Evolutionary conservation across 2,113 vertebrate species (phyloP).

Genomic region (Hipposideros armiger): DNA sequence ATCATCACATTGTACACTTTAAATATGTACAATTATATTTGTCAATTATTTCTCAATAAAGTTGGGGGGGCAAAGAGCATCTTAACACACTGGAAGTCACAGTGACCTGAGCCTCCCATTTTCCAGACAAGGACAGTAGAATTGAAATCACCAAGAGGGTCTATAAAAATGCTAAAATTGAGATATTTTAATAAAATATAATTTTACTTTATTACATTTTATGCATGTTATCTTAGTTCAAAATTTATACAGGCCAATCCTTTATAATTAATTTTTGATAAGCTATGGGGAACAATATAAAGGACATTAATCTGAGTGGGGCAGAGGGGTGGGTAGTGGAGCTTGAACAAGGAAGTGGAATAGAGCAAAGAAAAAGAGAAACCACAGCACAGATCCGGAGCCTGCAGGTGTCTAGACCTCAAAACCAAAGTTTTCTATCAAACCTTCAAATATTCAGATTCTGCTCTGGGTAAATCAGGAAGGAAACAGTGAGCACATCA

Average conservation of each 20-base stretch:
- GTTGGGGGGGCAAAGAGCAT: neutral
- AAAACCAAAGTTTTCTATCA: neutral
- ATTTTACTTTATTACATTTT: conserved; percentile 40
- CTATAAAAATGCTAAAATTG: neutral
- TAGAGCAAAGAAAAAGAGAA: neutral
- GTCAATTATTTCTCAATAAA: neutral
- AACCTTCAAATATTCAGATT: neutral
- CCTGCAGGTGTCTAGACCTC: neutral
- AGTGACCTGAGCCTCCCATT: neutral
- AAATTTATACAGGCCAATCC: neutral
- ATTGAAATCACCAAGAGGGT: neutral
- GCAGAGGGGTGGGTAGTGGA: no score
- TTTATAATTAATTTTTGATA: neutral
- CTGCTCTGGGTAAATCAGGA: neutral
- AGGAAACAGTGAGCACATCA: neutral
- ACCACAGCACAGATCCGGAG: neutral
- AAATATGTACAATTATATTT: neutral
- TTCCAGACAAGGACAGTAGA: neutral
- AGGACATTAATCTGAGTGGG: neutral
- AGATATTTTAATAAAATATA: neutral
- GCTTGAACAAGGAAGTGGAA: neutral
- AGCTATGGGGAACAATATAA: neutral
- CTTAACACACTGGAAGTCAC: neutral
- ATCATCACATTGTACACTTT: neutral
- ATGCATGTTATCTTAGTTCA: neutral